These are phyloP conservation scores for Andricus curvator DNA, from an alignment of 2,888 invertebrate genomes.

Conservation along the genomic window DNA sequence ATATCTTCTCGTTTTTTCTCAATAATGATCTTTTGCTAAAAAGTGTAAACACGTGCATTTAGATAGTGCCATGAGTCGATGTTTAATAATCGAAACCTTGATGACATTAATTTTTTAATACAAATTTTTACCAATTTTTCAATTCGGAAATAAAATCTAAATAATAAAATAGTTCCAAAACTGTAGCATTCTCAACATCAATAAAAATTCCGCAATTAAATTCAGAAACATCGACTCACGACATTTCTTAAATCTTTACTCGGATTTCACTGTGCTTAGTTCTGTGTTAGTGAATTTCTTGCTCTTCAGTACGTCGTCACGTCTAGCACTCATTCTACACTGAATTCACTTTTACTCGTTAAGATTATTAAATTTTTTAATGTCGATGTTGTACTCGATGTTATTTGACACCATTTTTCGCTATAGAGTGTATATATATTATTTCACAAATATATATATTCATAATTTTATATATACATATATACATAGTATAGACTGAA, in stretches of 20 bases:
- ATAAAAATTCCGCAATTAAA: not conserved
- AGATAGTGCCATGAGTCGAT: constrained; percentile 18
- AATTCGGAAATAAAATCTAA: not conserved
- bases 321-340: constrained; percentile 34
- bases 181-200: not conserved
- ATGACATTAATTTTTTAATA: not conserved
- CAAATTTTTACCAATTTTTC: too few species aligned
- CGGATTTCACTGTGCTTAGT: constrained; percentile 41
- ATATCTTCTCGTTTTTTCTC: not conserved
- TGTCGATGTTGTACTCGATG: constrained; percentile 56
- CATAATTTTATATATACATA: not conserved
- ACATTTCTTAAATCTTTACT: constrained; percentile 15
- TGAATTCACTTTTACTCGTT: constrained; percentile 31
- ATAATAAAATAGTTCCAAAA: not conserved
- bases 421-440: constrained; percentile 19
- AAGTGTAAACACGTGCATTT: constrained; percentile 14
- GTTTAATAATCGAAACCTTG: not conserved
- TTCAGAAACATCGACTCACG: not conserved
- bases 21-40: not conserved
- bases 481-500: not conserved
- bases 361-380: constrained; percentile 42
- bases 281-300: constrained; percentile 30
- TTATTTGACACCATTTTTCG: constrained; percentile 32
- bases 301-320: constrained; percentile 23
- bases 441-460: not conserved